Evolutionary conservation across 2,888 invertebrate genomes (phyloP), one percentile per base, ranked within the genome.

Genomic region (Heliconius aoede): DNA sequence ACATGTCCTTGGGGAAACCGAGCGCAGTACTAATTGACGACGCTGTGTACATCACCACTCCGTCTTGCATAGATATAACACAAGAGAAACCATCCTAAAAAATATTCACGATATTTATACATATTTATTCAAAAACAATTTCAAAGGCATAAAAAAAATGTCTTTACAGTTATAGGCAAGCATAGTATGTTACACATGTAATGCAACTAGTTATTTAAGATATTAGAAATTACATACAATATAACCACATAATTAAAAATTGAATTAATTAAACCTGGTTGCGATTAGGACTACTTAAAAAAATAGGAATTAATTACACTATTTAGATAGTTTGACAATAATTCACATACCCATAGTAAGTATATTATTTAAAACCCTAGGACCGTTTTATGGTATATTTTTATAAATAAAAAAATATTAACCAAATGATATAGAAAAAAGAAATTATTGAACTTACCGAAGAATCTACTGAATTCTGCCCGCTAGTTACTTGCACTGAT

Each of bases 41-140:
- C 0, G 97, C 97, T 15, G 97, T 96, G 84, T 96, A 97, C 83
- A 98, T 94, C 0, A 98, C 96, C 0, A 97, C 95, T 1, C 98
- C 98, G 84, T 98, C 97, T 74, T 96, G 95, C 96, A 98, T 96
- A 0, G 98, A 97, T 81, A 98, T 96, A 0, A 97, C 96, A 83
- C 97, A 96, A 74, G 96, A 96, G 87, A 98, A 98, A 74, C 96
- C 96, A 64, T 96, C 96, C 97, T 97, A 8, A 85, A 84, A 75
- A 58, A 78, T 64, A 24, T 4, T 26, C 0, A 60, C 24, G 4
- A n/a, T 15, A 69, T 5, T 55, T n/a, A 30, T 30, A 0, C 3
- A 64, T 64, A 13, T 36, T 58, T 13, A 11, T 24, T 60, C 8
- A 36, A 0, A 9, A n/a, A 58, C 11, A n/a, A 58, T 58, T n/a